Evolutionary conservation across 2,797 vertebrate species (phyloP), one percentile per base, ranked within the genome.

Genomic region (Tenualosa thibaudeaui): DNA sequence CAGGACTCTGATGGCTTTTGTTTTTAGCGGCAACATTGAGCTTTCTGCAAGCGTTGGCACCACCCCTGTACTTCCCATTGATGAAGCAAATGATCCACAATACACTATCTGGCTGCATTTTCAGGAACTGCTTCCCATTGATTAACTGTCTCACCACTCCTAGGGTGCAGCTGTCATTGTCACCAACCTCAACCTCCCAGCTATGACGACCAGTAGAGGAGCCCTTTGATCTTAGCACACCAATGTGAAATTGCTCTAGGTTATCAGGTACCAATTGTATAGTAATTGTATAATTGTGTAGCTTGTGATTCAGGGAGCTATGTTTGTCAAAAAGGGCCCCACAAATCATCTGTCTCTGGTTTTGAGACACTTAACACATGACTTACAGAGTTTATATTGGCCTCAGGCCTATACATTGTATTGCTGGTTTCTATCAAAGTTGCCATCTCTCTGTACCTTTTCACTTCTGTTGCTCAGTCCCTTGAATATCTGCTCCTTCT

Each of bases 181-280:
- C 68, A 22, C 88, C 53, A 13, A 89, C 88, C 56, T 89, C 86
- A 1, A 89, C 86, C 40, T 89, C 83, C 88, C 88, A 89, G 84
- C 83, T 82, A 82, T 87, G 88, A 26, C 82, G 46, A 68, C 88
- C 88, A 40, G 85, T 82, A 37, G 46, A 85, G 58, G 87, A 87
- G 56, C 89, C 68, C 26, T 85, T 82, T 8, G 83, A 71, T 17
- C 49, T 86, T 51, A 88, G 50, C 50, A 89, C 89, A 9, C 87
- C 87, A 17, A 84, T 5, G 0, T 5, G 17, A 12, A 89, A 53
- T 43, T 58, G 82, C 60, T 85, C 86, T 54, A 84, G 86, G 81
- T 84, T 85, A 51, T 84, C 19, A 40, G 84, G 49, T 37, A 83
- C 82, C 0, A 26, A 0, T 1, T 49, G 46, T n/a, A n/a, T n/a